phyloP scores from a whole-genome alignment of 2,113 vertebrate genomes.

The Brachionichthys hirsutus region DNA sequence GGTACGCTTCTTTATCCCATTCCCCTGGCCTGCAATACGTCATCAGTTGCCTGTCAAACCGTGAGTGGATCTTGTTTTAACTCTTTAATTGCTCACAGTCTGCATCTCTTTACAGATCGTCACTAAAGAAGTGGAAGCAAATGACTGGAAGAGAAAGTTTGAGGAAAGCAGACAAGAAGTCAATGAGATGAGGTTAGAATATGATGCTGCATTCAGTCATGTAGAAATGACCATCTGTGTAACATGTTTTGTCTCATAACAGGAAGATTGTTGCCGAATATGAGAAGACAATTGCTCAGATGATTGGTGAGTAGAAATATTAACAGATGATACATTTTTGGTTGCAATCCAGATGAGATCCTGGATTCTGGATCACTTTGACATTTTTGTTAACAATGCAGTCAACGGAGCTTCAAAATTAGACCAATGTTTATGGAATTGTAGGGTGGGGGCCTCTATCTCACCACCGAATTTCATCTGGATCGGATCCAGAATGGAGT shows the following conservation, averaged over 20 bases:
- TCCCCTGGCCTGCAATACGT: background rate
- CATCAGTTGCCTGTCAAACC: conserved; percentile 5
- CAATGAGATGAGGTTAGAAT: conserved; percentile 89
- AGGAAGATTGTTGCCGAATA: conserved; percentile 98
- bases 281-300: conserved; percentile 97
- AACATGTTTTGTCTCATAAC: conserved; percentile 21
- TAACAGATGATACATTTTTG: too few relatives aligned
- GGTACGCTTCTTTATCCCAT: conserved; percentile 68
- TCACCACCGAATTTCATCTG: too few relatives aligned
- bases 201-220: background rate
- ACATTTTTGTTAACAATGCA: too few relatives aligned
- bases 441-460: too few relatives aligned
- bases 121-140: conserved; percentile 90
- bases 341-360: too few relatives aligned
- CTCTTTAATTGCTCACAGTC: conserved; percentile 15
- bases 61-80: background rate
- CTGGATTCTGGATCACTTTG: too few relatives aligned
- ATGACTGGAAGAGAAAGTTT: conserved; percentile 90
- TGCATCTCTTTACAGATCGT: conserved; percentile 82
- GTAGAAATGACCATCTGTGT: background rate
- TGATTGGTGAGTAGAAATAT: conserved; percentile 85
- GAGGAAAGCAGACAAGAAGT: conserved; percentile 89
- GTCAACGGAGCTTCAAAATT: too few relatives aligned
- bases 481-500: too few relatives aligned
- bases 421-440: too few relatives aligned